These are phyloP conservation scores for Lepilemur septentrionalis DNA, from an alignment of 2,797 vertebrate genomes.

Conservation along the genomic window DNA sequence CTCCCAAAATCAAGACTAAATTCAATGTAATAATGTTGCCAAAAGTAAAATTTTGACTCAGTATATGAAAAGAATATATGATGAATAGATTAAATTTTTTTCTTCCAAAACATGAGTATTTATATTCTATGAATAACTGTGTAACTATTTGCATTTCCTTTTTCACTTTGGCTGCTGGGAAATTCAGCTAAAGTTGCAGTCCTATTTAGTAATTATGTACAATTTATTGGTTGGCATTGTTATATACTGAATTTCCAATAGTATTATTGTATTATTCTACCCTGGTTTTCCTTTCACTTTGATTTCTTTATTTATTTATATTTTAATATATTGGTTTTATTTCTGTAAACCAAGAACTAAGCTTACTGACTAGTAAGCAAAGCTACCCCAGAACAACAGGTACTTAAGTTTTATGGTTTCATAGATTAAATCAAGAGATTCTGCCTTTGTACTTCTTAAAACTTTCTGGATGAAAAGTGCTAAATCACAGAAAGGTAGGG, in stretches of 20 bases:
- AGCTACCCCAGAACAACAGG: background rate
- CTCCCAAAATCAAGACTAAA: slow-evolving; percentile 13
- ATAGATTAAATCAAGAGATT: background rate
- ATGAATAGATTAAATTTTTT: background rate
- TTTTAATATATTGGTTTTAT: background rate
- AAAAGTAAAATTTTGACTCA: slow-evolving; percentile 30
- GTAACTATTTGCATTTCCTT: background rate
- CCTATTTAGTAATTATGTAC: background rate
- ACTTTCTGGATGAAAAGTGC: background rate
- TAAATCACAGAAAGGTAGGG: background rate
- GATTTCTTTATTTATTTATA: slow-evolving; percentile 10
- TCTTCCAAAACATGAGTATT: background rate
- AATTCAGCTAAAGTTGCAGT: slow-evolving; percentile 19
- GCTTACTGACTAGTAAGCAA: background rate
- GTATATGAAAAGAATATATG: background rate
- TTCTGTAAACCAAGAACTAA: background rate
- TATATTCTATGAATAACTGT: slow-evolving; percentile 30
- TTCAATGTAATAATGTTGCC: background rate
- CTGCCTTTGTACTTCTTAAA: background rate
- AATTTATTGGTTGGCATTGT: background rate
- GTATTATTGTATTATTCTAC: background rate
- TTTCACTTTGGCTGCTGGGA: slow-evolving; percentile 45
- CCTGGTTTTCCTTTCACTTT: background rate
- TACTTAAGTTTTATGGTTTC: background rate
- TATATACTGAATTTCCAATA: background rate